Percentiles rank a stretch among this genome's conserved stretches.
Evolutionary conservation across 2,797 vertebrate genomes (phyloP).

Genomic region (Coilia nasus): DNA sequence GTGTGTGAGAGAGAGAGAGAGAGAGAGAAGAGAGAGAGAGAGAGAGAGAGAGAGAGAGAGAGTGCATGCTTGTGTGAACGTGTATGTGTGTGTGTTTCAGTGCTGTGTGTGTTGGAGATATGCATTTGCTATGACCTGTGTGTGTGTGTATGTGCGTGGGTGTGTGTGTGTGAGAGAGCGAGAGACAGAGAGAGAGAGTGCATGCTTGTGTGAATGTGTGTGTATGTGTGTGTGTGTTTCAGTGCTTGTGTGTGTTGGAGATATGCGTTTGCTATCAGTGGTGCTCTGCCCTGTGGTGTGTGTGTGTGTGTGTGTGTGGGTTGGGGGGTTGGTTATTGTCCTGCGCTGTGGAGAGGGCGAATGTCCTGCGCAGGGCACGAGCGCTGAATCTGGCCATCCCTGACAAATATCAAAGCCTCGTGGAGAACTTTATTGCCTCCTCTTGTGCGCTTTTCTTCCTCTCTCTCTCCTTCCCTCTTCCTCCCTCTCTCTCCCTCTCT

Average conservation of each 20-base stretch:
- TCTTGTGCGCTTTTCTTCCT: constrained; percentile 28
- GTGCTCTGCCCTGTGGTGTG: constrained; percentile 25
- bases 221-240: background rate
- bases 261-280: constrained; percentile 30
- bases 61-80: too few species aligned
- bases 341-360: background rate
- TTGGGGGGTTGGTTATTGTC: too few species aligned
- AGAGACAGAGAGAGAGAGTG: too few species aligned
- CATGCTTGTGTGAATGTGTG: too few species aligned
- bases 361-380: background rate
- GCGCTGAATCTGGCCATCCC: constrained; percentile 38
- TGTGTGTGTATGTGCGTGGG: too few species aligned
- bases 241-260: background rate
- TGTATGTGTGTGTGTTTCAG: background rate
- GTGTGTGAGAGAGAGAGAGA: too few species aligned
- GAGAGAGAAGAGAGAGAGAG: too few species aligned
- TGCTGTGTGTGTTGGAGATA: too few species aligned
- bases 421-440: constrained; percentile 70
- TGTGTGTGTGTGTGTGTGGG: too few species aligned
- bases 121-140: too few species aligned
- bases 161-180: too few species aligned
- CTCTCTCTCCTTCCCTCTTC: constrained; percentile 31
- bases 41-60: too few species aligned
- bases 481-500: constrained; percentile 34
- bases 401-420: constrained; percentile 67